Base-by-base conservation (phyloP, 2,888 invertebrate species). In the Erebia epiphron region DNA sequence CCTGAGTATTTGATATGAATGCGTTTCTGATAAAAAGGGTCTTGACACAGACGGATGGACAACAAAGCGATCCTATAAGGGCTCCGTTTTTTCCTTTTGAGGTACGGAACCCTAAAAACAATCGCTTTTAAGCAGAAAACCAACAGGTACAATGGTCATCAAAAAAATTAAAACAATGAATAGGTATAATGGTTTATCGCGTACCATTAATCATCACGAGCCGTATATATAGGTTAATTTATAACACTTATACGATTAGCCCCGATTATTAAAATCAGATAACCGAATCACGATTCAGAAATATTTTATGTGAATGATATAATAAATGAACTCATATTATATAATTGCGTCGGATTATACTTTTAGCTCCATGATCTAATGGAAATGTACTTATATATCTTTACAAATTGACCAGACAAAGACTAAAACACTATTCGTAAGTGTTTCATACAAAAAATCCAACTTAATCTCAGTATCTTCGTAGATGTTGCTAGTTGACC, bases 201-300 rank as follows among this genome's bases (percentile, higher is more conserved):
- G 7, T n/a, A 35, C 50, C 46, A 57, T 52, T 56, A 66, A 66
- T 66, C 66, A 66, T 46, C 57, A 66, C 66, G 66, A 66, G 16
- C 50, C 58, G 54, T 54, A 46, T 14, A 49, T 58, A 58, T 35
- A 54, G 54, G 67, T 58, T 52, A 46, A 66, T 66, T 66, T 66
- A 66, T 66, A 57, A 46, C 52, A 67, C 60, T 58, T 60, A 41
- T 61, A 61, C 61, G 61, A 61, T 67, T 67, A 67, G 67, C 49
- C 14, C 49, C 16, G 43, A 67, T 52, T 61, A 67, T 52, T 67
- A 41, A 67, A 61, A 18, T 18, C 60, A 67, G 50, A 61, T 61
- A 67, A 67, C 49, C 18, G 18, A 67, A 67, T 67, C 67, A 67
- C 67, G 67, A 67, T 21, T 52, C 26, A 49, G 67, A 35, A 62